phyloP scores from a whole-genome alignment of 2,113 vertebrate species.

The Tachysurus vachellii region DNA sequence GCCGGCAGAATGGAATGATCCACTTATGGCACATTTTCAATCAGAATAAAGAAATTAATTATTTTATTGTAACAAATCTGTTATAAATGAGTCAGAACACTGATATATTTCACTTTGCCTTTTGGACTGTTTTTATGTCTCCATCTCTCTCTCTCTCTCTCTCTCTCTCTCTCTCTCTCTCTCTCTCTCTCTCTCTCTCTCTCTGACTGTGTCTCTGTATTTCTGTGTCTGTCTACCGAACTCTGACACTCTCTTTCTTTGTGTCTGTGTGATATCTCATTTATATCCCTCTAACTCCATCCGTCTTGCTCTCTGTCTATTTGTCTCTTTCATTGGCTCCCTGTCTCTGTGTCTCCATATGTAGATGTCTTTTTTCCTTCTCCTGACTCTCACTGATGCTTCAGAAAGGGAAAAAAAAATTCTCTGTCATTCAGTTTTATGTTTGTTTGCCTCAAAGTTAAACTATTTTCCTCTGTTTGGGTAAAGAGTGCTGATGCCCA shows the following conservation, averaged over 20 bases:
- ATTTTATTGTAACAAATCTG: too few species aligned
- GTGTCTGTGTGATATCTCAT: conserved; percentile 37
- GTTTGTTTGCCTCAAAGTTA: conserved; percentile 27
- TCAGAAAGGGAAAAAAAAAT: neutral
- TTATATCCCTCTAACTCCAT: neutral
- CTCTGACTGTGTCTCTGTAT: neutral
- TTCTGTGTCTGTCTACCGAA: conserved; percentile 12
- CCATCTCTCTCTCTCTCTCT: neutral
- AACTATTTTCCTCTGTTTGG: neutral
- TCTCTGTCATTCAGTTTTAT: conserved; percentile 17
- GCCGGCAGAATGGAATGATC: too few species aligned
- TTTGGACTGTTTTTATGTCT: neutral
- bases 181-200: neutral
- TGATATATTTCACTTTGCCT: neutral
- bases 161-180: neutral
- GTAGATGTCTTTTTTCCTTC: neutral
- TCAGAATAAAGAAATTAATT: too few species aligned
- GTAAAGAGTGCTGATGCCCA: neutral
- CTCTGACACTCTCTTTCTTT: neutral
- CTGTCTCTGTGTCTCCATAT: conserved; percentile 11
- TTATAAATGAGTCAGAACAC: neutral
- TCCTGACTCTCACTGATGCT: neutral
- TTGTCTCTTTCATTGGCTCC: neutral
- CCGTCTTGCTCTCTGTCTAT: neutral
- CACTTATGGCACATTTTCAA: too few species aligned